phyloP scores from a whole-genome alignment of 2,113 vertebrate species.

The Cathartes aura region DNA sequence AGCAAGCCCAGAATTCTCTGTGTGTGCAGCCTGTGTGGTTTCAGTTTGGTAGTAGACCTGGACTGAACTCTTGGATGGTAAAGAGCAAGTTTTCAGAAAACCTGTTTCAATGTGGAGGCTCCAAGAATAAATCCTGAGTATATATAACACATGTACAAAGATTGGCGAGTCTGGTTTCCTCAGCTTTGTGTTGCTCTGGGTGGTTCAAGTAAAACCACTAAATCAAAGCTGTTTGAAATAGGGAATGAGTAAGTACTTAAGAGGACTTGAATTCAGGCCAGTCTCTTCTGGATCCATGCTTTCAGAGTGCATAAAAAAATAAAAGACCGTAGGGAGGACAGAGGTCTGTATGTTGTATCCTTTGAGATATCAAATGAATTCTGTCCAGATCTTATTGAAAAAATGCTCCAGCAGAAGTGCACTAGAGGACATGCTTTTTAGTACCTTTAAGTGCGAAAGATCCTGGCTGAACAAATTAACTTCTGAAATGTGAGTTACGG shows the following conservation, averaged over 20 bases:
- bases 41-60: neutral
- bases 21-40: neutral
- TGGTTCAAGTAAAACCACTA: constrained; percentile 22
- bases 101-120: neutral
- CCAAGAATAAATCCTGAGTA: constrained; percentile 4
- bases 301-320: neutral
- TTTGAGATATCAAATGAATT: neutral
- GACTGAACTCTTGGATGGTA: neutral
- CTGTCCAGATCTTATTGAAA: neutral
- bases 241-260: constrained; percentile 29
- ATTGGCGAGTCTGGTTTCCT: neutral
- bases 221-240: constrained; percentile 45
- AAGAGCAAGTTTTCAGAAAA: constrained; percentile 4
- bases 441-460: neutral
- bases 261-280: constrained; percentile 17
- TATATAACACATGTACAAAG: neutral
- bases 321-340: neutral
- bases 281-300: neutral
- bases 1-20: neutral
- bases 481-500: constrained; percentile 5
- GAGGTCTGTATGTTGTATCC: neutral
- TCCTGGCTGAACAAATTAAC: constrained; percentile 3
- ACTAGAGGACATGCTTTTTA: neutral
- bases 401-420: neutral
- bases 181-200: neutral